These are phyloP conservation scores for Leptarthrus brevirostris DNA, from an alignment of 2,888 invertebrate species.

Conservation along the genomic window DNA sequence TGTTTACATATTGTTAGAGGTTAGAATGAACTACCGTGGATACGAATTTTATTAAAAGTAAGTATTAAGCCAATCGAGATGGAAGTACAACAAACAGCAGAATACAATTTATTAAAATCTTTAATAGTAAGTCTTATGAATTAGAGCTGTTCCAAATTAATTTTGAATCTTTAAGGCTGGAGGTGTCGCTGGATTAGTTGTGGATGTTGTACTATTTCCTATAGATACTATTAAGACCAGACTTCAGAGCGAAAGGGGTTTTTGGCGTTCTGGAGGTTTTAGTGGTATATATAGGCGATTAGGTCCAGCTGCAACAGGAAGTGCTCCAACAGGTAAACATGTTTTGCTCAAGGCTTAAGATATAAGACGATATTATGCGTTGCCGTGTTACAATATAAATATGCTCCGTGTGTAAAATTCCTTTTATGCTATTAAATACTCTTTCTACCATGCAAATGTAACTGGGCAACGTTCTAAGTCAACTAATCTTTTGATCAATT, in stretches of 20 bases:
- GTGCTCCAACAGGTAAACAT: constrained; percentile 79
- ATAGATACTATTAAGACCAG: constrained; percentile 96
- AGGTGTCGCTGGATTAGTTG: constrained; percentile 87
- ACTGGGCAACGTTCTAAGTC: too few relatives aligned
- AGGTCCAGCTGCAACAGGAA: constrained; percentile 81
- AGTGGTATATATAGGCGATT: constrained; percentile 82
- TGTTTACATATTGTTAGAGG: too few relatives aligned
- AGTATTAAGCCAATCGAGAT: not conserved
- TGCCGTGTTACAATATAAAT: too few relatives aligned
- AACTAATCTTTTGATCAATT: too few relatives aligned
- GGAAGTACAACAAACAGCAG: not conserved
- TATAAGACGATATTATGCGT: too few relatives aligned
- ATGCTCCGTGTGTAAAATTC: too few relatives aligned
- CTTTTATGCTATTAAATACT: too few relatives aligned
- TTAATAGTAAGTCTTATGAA: constrained; percentile 15
- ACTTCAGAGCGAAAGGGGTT: constrained; percentile 88
- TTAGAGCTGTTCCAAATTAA: too few relatives aligned
- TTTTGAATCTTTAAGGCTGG: constrained; percentile 76
- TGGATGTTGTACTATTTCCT: constrained; percentile 90
- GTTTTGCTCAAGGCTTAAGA: too few relatives aligned
- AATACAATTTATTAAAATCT: constrained; percentile 14
- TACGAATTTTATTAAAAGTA: too few relatives aligned
- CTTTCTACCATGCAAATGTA: too few relatives aligned
- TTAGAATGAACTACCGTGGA: too few relatives aligned
- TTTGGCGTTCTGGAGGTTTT: constrained; percentile 89